Conservation (phyloP, 1,140 invertebrate genomes). For the Zaprionus ornatus region DNA sequence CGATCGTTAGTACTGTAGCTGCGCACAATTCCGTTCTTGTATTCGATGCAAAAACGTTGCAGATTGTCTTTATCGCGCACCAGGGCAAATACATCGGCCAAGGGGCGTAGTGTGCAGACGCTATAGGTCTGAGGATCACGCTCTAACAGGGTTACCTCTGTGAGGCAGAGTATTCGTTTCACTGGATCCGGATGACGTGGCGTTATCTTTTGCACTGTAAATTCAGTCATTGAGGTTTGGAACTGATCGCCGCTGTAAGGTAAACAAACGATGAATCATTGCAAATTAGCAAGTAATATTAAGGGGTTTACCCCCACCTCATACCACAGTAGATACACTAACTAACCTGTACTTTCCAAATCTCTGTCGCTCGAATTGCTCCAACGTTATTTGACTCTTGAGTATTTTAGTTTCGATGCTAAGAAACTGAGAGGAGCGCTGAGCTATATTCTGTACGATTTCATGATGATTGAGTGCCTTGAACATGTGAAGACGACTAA, state of each 20-base stretch:
- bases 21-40: conserved; percentile 94
- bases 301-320: not conserved
- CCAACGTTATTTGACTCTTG: conserved; percentile 91
- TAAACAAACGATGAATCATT: conserved; percentile 26
- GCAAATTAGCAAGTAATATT: not conserved
- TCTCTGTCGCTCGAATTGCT: conserved; percentile 93
- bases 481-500: conserved; percentile 95
- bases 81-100: conserved; percentile 95
- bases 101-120: conserved; percentile 92
- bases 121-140: conserved; percentile 98
- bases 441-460: conserved; percentile 93
- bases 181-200: conserved; percentile 91
- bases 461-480: conserved; percentile 92
- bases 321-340: conserved; percentile 31
- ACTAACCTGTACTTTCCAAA: conserved; percentile 97
- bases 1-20: conserved; percentile 94
- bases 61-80: conserved; percentile 95
- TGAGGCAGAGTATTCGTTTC: conserved; percentile 95
- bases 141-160: conserved; percentile 97
- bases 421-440: conserved; percentile 91
- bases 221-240: conserved; percentile 96
- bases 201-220: conserved; percentile 94
- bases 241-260: conserved; percentile 91
- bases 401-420: conserved; percentile 93
- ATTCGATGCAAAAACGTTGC: conserved; percentile 97